Evolutionary conservation across 1,140 invertebrate species (phyloP).

Genomic region (Pogonus chalceus): DNA sequence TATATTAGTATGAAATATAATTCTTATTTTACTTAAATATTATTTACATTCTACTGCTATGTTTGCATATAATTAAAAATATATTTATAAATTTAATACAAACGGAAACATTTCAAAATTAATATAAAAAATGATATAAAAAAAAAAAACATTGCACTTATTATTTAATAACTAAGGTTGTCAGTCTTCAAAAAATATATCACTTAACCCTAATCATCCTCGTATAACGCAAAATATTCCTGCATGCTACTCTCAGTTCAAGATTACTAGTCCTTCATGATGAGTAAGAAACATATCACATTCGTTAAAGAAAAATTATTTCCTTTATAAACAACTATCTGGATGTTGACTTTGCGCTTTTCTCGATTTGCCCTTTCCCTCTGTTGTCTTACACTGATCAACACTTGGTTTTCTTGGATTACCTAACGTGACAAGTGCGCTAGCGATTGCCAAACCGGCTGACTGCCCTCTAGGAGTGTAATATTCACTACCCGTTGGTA

Average conservation of each 20-base stretch:
- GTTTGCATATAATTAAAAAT: too few relatives aligned
- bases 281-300: background rate
- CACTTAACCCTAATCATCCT: too few relatives aligned
- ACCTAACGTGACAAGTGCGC: slow-evolving; percentile 74
- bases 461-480: slow-evolving; percentile 78
- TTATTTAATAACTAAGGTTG: too few relatives aligned
- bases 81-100: too few relatives aligned
- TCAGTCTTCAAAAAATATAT: too few relatives aligned
- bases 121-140: too few relatives aligned
- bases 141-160: too few relatives aligned
- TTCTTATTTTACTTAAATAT: too few relatives aligned
- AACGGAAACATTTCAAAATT: too few relatives aligned
- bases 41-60: too few relatives aligned
- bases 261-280: background rate
- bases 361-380: slow-evolving; percentile 50
- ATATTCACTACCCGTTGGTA: slow-evolving; percentile 67
- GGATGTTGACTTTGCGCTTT: slow-evolving; percentile 63
- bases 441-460: slow-evolving; percentile 71
- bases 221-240: too few relatives aligned
- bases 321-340: slow-evolving; percentile 30
- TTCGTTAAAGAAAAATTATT: background rate
- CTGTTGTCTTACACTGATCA: slow-evolving; percentile 54
- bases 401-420: slow-evolving; percentile 60
- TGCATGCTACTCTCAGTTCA: background rate
- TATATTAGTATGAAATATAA: too few relatives aligned